Conservation (phyloP, 2,113 vertebrate genomes). For the Cynoglossus semilaevis region DNA sequence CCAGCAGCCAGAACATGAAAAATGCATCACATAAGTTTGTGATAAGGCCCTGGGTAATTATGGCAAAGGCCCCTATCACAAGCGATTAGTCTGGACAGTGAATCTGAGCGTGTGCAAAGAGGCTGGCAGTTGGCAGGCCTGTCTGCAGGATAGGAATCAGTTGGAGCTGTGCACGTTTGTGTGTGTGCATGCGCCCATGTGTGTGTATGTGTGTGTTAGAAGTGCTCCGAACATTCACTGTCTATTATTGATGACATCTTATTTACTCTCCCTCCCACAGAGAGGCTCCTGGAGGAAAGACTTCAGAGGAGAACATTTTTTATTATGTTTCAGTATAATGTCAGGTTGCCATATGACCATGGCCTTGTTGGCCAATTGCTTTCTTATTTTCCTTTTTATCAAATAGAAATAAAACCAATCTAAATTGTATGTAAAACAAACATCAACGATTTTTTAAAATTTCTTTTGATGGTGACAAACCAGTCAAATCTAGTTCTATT, state of each 20-base stretch:
- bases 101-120: conserved; percentile 77
- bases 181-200: neutral
- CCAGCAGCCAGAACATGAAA: conserved; percentile 76
- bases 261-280: conserved; percentile 76
- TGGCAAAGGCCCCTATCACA: conserved; percentile 79
- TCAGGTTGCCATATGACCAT: conserved; percentile 49
- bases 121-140: conserved; percentile 73
- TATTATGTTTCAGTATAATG: conserved; percentile 53
- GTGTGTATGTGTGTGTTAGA: conserved; percentile 3
- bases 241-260: conserved; percentile 81
- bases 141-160: conserved; percentile 79
- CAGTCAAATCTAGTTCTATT: conserved; percentile 60
- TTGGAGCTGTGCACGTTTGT: conserved; percentile 47
- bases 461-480: conserved; percentile 66
- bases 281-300: conserved; percentile 73
- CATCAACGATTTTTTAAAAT: conserved; percentile 42
- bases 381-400: conserved; percentile 47
- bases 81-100: conserved; percentile 79
- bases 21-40: conserved; percentile 78
- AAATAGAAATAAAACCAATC: conserved; percentile 22
- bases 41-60: conserved; percentile 78
- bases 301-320: conserved; percentile 67
- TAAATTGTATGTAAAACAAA: conserved; percentile 39
- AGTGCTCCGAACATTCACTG: conserved; percentile 73
- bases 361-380: conserved; percentile 50